phyloP scores from a whole-genome alignment of 2,113 vertebrate genomes.

The Sphyrna mokarran region DNA sequence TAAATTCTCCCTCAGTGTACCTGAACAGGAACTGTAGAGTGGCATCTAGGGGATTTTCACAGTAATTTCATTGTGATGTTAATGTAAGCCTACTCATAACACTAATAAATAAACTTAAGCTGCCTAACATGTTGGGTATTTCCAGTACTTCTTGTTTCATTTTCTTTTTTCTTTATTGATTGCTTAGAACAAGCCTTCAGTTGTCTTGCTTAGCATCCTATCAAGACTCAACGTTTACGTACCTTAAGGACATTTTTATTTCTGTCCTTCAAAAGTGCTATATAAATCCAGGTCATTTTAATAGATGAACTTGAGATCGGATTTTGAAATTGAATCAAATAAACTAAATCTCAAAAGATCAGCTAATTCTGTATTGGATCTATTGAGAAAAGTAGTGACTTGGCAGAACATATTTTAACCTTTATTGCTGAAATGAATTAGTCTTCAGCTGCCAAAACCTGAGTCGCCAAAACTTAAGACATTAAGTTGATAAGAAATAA shows the following conservation, averaged over 20 bases:
- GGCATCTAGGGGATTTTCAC: no score
- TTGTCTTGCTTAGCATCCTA: not conserved
- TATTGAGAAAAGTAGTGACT: not conserved
- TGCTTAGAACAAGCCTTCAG: not conserved
- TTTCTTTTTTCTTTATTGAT: not conserved
- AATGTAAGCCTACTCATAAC: no score
- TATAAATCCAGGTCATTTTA: not conserved
- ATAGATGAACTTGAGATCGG: not conserved
- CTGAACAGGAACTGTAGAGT: no score
- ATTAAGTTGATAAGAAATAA: not conserved
- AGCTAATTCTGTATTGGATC: not conserved
- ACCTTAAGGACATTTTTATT: not conserved
- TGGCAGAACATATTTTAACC: not conserved
- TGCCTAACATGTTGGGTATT: no score
- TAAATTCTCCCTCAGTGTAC: no score
- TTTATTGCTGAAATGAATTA: not conserved
- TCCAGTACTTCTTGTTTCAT: no score
- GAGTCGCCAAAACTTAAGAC: not conserved
- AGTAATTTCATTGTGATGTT: no score
- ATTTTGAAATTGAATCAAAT: not conserved
- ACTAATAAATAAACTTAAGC: no score
- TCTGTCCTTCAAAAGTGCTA: not conserved
- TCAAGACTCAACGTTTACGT: not conserved
- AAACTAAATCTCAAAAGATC: not conserved
- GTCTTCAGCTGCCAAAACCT: not conserved